phyloP scores from a whole-genome alignment of 92 coral and sea anemone species.

The Palythoa grandiflora region DNA sequence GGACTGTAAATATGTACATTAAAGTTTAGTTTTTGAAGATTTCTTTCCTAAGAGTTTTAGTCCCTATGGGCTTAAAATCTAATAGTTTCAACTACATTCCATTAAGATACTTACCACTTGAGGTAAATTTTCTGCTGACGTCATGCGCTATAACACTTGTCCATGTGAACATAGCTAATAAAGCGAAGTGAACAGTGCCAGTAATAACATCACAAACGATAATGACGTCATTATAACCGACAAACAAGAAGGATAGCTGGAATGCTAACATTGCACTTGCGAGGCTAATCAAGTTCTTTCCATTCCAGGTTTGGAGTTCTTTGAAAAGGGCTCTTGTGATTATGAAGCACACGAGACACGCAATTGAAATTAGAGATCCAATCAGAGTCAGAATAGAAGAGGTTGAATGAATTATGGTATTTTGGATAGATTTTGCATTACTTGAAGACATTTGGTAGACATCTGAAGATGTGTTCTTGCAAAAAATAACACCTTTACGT shows the following conservation, averaged over 20 bases:
- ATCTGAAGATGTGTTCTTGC: background rate
- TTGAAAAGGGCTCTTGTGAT: background rate
- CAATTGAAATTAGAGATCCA: background rate
- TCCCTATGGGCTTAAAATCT: background rate
- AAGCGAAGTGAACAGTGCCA: background rate
- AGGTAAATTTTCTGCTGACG: slow-evolving; percentile 13
- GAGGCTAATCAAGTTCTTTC: slow-evolving; percentile 17
- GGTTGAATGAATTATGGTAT: background rate
- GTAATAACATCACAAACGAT: background rate
- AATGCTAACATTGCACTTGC: background rate
- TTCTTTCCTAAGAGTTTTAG: background rate
- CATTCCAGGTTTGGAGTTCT: slow-evolving; percentile 20
- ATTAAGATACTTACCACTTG: background rate
- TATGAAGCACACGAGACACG: slow-evolving; percentile 7
- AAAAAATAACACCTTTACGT: background rate
- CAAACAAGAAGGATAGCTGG: background rate
- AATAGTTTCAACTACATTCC: background rate
- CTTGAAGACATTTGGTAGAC: background rate
- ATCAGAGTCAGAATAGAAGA: background rate
- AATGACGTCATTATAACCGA: background rate
- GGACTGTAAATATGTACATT: too few species aligned
- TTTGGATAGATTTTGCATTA: background rate
- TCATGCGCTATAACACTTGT: slow-evolving; percentile 16
- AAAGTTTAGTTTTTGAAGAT: too few species aligned
- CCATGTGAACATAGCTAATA: background rate